Percentiles rank a stretch among this genome's conserved stretches.
Conservation (phyloP, 2,113 vertebrate species). For the Chunga burmeisteri region DNA sequence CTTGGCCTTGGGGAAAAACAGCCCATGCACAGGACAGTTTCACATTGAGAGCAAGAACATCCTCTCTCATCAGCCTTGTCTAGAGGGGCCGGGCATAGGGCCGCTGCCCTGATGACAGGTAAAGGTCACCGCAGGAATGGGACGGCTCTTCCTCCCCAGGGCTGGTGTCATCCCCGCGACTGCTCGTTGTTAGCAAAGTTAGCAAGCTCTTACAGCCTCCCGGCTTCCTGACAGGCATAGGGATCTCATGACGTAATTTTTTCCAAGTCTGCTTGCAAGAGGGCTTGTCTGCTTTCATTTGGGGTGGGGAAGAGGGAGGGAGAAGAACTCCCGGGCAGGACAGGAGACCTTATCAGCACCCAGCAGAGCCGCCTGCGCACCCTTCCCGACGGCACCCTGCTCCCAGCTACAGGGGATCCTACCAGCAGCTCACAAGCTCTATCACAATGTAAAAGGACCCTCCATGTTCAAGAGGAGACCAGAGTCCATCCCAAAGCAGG, state of each 20-base stretch:
- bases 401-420: background rate
- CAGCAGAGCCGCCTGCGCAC: fast-evolving
- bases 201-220: background rate
- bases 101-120: background rate
- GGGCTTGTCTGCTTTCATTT: conserved; percentile 15
- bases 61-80: background rate
- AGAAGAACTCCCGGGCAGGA: background rate
- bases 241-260: conserved; percentile 50
- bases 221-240: conserved; percentile 24
- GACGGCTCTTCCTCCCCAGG: background rate
- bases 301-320: background rate
- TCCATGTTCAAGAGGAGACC: background rate
- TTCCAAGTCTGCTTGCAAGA: conserved; percentile 3
- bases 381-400: background rate
- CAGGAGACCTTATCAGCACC: background rate
- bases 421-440: background rate
- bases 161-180: background rate
- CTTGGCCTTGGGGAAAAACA: background rate
- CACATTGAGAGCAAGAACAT: background rate
- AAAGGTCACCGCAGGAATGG: background rate
- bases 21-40: background rate
- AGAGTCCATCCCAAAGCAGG: background rate
- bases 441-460: background rate
- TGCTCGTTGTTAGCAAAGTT: background rate
- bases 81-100: background rate